Conservation (phyloP, 2,113 vertebrate species). For the Etia nguti region DNA sequence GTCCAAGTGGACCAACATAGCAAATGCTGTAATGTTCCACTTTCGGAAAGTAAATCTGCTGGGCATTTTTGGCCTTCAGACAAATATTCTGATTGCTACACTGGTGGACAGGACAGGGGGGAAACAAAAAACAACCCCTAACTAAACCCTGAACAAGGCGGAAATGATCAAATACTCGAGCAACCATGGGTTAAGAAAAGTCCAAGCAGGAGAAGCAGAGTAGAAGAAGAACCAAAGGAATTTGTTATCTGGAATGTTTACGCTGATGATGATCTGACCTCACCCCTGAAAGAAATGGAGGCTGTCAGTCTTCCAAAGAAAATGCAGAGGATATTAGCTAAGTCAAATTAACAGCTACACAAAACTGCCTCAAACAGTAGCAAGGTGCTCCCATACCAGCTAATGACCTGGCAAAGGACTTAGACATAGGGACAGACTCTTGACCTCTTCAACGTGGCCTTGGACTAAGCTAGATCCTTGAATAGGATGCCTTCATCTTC, state of each 20-base stretch:
- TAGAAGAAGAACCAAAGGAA: not conserved
- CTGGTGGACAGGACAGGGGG: too few species aligned
- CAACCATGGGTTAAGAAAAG: too few species aligned
- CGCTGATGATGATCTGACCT: not conserved
- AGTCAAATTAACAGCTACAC: fast-evolving
- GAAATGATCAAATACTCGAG: not conserved
- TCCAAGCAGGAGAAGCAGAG: not conserved
- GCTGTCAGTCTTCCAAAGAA: not conserved
- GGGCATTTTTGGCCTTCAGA: too few species aligned
- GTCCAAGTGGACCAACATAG: too few species aligned
- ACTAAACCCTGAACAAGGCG: not conserved
- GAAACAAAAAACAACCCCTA: not conserved
- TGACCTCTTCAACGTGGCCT: not conserved
- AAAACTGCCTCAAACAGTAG: not conserved
- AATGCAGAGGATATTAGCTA: not conserved
- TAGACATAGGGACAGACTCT: not conserved
- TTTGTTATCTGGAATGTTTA: fast-evolving
- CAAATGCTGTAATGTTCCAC: too few species aligned
- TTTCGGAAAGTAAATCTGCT: too few species aligned
- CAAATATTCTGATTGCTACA: too few species aligned
- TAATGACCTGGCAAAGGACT: not conserved
- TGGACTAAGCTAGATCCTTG: not conserved
- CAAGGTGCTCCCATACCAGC: not conserved
- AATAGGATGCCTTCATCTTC: not conserved
- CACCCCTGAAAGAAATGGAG: not conserved